Evolutionary conservation across 2,797 vertebrate species (phyloP).

Genomic region (Uromys caudimaculatus): DNA sequence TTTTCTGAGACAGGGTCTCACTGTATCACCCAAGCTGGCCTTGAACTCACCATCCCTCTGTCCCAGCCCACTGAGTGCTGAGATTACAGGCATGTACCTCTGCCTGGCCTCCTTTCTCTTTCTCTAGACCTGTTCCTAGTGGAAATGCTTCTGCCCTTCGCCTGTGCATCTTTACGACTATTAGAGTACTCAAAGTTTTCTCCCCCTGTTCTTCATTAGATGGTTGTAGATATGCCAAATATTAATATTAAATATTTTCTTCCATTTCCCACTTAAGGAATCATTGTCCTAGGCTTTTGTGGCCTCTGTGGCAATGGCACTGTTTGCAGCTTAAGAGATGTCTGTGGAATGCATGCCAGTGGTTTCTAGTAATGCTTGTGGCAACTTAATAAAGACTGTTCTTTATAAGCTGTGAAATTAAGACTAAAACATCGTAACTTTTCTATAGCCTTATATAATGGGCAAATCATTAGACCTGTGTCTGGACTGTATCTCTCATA

Average conservation of each 20-base stretch:
- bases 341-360: background rate
- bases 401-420: background rate
- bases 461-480: background rate
- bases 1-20: background rate
- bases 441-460: background rate
- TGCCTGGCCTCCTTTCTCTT: background rate
- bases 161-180: background rate
- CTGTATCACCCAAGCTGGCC: background rate
- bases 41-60: background rate
- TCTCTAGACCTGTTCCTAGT: background rate
- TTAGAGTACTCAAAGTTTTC: background rate
- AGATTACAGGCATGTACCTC: background rate
- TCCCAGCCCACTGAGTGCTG: background rate
- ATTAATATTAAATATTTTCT: background rate
- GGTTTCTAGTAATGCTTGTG: background rate
- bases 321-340: background rate
- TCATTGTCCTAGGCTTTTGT: constrained; percentile 10
- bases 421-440: background rate
- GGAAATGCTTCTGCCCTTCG: background rate
- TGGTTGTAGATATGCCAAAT: background rate
- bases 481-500: background rate
- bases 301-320: background rate
- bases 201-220: background rate
- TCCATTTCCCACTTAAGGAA: background rate
- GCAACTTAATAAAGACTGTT: background rate